Base-by-base conservation (phyloP, 2,888 invertebrate genomes). In the Lycia hirtaria region DNA sequence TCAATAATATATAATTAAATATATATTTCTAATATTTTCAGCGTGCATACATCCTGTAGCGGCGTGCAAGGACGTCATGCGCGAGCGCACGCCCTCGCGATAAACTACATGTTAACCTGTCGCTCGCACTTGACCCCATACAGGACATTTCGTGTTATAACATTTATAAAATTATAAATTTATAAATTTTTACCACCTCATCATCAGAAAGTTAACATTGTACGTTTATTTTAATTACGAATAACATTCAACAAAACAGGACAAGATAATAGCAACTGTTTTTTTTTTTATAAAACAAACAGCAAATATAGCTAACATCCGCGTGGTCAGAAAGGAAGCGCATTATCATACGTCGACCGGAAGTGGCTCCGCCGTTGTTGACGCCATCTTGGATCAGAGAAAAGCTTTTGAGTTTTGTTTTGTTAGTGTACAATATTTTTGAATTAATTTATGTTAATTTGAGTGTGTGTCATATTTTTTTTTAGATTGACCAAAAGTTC, bases 301-400 rank as follows among this genome's bases (percentile, higher is more conserved):
- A 40, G 32, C 35, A 41, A 17, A 37, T 28, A 50, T 38, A 56
- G 49, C 41, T 14, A n/a, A 45, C 53, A 60, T 62, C 61, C 59
- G 63, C 44, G 56, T 57, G 59, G 56, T 49, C 56, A 47, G 72
- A 76, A 73, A 81, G 85, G 85, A 87, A 81, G 74, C 72, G 69
- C 68, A 83, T 83, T 83, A 80, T 71, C 83, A 83, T 83, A 80
- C 76, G 47, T 65, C 71, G 79, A 80, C 87, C 88, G 90, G 90
- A 89, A 79, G 85, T 72, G 76, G 60, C 75, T 76, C 83, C 83
- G 83, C 83, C 80, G 84, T 86, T 83, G 83, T 80, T 65, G 66
- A 64, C 71, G 87, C 88, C 85, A 85, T 84, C 83, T 89, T 89
- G 84, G 30, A 47, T 30, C 12, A 28, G 32, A 43, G 43, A 52